Evolutionary conservation across 2,797 vertebrate genomes (phyloP).

Genomic region (Allobates femoralis): DNA sequence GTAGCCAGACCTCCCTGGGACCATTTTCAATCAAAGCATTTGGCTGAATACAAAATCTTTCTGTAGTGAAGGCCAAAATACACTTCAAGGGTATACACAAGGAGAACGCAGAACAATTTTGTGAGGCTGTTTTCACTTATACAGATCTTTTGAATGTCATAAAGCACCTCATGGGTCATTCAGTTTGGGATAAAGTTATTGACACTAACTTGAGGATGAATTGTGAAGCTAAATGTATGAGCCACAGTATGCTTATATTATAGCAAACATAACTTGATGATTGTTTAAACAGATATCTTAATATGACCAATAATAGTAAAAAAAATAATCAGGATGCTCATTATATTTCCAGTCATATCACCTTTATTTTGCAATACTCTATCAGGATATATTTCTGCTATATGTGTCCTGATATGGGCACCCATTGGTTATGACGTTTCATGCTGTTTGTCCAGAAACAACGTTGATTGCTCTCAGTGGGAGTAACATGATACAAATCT

Average conservation of each 20-base stretch:
- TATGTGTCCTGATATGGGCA: no score
- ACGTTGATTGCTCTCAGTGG: no score
- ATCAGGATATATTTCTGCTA: no score
- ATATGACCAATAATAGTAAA: no score
- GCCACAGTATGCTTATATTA: neutral
- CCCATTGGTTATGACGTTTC: no score
- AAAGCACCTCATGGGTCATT: neutral
- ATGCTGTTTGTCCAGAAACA: no score
- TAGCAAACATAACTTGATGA: neutral
- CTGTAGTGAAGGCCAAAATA: conserved; percentile 8
- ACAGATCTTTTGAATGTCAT: neutral
- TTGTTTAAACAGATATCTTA: neutral
- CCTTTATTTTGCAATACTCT: no score
- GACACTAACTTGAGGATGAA: neutral
- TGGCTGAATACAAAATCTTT: conserved; percentile 14
- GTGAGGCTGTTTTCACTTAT: neutral
- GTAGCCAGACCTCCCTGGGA: conserved; percentile 43
- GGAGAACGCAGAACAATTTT: neutral
- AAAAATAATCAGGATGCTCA: no score
- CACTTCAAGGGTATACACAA: neutral
- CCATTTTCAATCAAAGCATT: conserved; percentile 32
- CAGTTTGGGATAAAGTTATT: neutral
- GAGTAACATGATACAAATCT: no score
- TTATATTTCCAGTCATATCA: no score
- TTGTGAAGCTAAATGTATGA: neutral